A percentile compares a stretch with the other conserved stretches of the same genome.
Conservation (phyloP, 1,140 invertebrate species). For the Cyrtorhinus lividipennis region DNA sequence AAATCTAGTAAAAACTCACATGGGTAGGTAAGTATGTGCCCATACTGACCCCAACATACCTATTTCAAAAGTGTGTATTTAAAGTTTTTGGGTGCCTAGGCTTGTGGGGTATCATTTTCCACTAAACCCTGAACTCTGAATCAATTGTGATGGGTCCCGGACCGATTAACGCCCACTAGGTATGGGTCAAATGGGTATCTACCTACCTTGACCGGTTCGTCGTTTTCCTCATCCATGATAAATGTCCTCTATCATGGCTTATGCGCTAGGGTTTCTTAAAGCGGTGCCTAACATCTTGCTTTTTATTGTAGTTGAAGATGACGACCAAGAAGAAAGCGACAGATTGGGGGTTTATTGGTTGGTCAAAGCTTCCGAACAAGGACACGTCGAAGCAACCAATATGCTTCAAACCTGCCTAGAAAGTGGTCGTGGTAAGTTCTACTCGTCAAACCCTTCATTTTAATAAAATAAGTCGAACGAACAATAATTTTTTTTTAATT, state of each 20-base stretch:
- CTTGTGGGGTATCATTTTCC: too few species aligned
- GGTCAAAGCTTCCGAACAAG: conserved; percentile 75
- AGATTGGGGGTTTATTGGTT: conserved; percentile 69
- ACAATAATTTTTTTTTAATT: conserved; percentile 40
- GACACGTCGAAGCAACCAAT: conserved; percentile 68
- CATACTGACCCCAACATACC: neutral
- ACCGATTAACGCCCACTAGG: too few species aligned
- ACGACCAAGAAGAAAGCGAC: conserved; percentile 45
- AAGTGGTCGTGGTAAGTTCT: conserved; percentile 41
- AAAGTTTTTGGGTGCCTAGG: too few species aligned
- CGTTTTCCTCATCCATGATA: too few species aligned
- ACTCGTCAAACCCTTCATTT: conserved; percentile 7
- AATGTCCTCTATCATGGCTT: neutral
- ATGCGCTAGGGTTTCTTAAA: neutral
- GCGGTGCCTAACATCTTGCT: too few species aligned
- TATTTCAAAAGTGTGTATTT: too few species aligned
- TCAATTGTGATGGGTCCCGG: too few species aligned
- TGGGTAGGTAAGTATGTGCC: neutral
- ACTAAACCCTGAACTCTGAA: too few species aligned
- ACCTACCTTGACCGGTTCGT: neutral
- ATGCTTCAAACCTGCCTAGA: conserved; percentile 62
- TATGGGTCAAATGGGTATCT: too few species aligned
- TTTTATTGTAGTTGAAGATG: conserved; percentile 33
- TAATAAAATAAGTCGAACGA: neutral
- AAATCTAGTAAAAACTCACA: neutral